Percentiles rank a stretch among this genome's conserved stretches.
phyloP scores from a whole-genome alignment of 2,797 vertebrate genomes.

The Florisuga fusca region DNA sequence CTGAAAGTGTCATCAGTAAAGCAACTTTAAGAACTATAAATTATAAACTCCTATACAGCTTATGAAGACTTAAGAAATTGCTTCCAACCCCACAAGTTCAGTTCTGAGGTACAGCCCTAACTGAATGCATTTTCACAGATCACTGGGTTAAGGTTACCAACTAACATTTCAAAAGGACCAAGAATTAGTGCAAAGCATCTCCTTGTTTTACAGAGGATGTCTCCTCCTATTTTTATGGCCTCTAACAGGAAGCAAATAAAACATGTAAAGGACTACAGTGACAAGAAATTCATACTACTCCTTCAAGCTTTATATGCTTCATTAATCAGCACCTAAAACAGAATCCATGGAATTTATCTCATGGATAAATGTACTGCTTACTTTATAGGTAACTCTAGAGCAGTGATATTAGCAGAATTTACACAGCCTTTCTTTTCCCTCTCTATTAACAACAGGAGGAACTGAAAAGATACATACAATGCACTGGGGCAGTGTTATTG shows the following conservation, averaged over 20 bases:
- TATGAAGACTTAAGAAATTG: background rate
- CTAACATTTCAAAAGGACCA: background rate
- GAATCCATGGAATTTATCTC: background rate
- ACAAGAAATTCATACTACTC: background rate
- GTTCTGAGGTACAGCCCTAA: background rate
- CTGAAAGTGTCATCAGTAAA: background rate
- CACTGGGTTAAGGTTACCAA: background rate
- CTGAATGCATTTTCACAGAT: background rate
- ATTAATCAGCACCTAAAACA: background rate
- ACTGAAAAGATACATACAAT: background rate
- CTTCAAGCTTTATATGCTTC: background rate
- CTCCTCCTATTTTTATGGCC: background rate
- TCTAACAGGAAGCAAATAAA: background rate
- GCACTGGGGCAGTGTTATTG: background rate
- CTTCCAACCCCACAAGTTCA: background rate
- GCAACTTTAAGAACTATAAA: background rate
- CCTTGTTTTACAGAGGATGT: background rate
- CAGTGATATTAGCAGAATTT: background rate
- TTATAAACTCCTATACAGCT: background rate
- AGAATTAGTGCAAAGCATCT: background rate
- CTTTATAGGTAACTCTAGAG: background rate
- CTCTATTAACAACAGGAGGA: accelerated
- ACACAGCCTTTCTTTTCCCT: background rate
- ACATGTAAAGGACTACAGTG: background rate
- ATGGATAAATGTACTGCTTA: background rate